Evolutionary conservation across 2,113 vertebrate genomes (phyloP).

Genomic region (Galeopterus variegatus): DNA sequence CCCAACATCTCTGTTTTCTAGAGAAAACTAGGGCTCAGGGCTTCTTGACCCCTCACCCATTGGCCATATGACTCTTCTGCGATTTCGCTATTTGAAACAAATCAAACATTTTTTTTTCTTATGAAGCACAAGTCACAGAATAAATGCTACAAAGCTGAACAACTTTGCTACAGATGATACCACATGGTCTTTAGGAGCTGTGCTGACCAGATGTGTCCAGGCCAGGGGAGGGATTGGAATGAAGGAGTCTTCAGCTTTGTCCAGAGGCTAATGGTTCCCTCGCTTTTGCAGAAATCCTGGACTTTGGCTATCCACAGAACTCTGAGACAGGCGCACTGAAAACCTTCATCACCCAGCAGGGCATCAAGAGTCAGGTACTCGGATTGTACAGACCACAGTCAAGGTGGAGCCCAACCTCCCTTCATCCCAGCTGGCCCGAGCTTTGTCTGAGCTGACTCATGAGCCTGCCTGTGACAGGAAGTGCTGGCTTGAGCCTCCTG

Average conservation of each 20-base stretch:
- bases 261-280: constrained; percentile 74
- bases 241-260: constrained; percentile 19
- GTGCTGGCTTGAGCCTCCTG: constrained; percentile 60
- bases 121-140: constrained; percentile 89
- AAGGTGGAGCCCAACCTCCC: not conserved
- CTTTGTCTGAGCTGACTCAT: constrained; percentile 53
- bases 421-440: not conserved
- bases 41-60: constrained; percentile 27
- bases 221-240: not conserved
- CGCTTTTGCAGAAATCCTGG: constrained; percentile 95
- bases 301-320: constrained; percentile 99
- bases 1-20: constrained; percentile 36
- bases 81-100: constrained; percentile 87
- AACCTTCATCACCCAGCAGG: constrained; percentile 99
- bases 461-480: constrained; percentile 49
- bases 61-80: constrained; percentile 79
- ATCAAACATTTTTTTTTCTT: constrained; percentile 88
- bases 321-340: constrained; percentile 99
- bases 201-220: not conserved
- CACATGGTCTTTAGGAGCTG: not conserved
- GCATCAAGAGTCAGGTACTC: constrained; percentile 98
- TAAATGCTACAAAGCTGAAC: constrained; percentile 86
- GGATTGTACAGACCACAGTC: not conserved
- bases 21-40: not conserved
- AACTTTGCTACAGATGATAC: constrained; percentile 51